Percentiles rank a stretch among this genome's conserved stretches.
Evolutionary conservation across 2,113 vertebrate genomes (phyloP).

Genomic region (Oenanthe oenanthe): DNA sequence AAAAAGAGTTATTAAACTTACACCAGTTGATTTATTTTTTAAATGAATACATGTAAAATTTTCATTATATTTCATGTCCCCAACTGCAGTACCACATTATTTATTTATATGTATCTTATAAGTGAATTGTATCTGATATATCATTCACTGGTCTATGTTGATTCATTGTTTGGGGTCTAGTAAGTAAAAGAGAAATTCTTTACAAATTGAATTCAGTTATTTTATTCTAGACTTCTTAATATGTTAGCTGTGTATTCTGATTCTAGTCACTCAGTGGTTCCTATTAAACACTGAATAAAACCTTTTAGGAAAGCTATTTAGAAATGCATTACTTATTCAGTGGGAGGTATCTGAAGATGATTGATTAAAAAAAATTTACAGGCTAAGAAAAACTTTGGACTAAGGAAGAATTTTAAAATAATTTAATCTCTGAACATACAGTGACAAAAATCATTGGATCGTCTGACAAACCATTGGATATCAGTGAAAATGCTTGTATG

Average conservation of each 20-base stretch:
- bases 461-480: not conserved
- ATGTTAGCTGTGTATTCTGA: not conserved
- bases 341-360: conserved; percentile 58
- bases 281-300: conserved; percentile 59
- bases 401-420: conserved; percentile 56
- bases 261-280: conserved; percentile 39
- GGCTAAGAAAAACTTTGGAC: not conserved
- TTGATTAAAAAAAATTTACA: conserved; percentile 48
- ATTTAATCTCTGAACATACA: conserved; percentile 33
- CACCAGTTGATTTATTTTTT: not conserved
- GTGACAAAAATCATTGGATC: conserved; percentile 54
- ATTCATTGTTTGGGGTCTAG: not conserved
- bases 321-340: conserved; percentile 67
- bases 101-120: not conserved
- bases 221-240: not conserved
- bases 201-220: not conserved
- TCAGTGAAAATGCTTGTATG: conserved; percentile 12
- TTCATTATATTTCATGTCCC: not conserved
- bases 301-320: conserved; percentile 41
- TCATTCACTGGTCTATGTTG: not conserved
- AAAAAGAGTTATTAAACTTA: not conserved
- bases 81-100: not conserved
- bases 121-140: not conserved
- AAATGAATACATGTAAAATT: not conserved
- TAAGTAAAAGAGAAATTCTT: not conserved